phyloP scores from a whole-genome alignment of 1,140 invertebrate genomes.

The Diachasmimorpha longicaudata region DNA sequence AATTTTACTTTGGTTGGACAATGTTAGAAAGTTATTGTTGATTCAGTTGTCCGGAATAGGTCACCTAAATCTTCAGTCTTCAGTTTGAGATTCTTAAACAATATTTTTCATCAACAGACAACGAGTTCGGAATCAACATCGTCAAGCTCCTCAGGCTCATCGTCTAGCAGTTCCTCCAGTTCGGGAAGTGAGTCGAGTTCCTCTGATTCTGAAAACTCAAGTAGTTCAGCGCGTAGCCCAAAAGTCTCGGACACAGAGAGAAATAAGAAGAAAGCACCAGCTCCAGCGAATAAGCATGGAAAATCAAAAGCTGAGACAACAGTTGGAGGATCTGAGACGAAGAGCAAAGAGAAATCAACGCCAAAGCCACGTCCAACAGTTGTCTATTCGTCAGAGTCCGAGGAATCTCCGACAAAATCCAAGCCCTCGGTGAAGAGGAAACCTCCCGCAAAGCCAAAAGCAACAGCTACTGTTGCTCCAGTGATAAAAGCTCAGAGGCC shows the following conservation, averaged over 20 bases:
- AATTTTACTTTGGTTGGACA: too few relatives aligned
- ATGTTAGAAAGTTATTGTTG: too few relatives aligned
- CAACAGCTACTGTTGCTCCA: constrained; percentile 60
- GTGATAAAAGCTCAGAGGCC: constrained; percentile 57
- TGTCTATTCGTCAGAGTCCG: constrained; percentile 64
- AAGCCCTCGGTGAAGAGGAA: constrained; percentile 56
- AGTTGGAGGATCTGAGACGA: constrained; percentile 36
- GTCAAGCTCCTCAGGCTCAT: constrained; percentile 70
- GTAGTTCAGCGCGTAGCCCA: constrained; percentile 62
- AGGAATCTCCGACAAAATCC: constrained; percentile 59
- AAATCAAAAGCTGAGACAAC: constrained; percentile 56
- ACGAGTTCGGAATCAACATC: constrained; percentile 71
- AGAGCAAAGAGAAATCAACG: constrained; percentile 51
- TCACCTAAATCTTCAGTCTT: not conserved
- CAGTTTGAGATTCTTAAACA: not conserved
- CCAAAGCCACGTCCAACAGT: constrained; percentile 44
- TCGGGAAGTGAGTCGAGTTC: constrained; percentile 73
- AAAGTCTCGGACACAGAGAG: constrained; percentile 57
- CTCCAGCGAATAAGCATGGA: constrained; percentile 51
- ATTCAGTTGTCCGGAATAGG: too few relatives aligned
- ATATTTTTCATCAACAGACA: constrained; percentile 46
- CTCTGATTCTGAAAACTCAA: constrained; percentile 75
- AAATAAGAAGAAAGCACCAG: constrained; percentile 62
- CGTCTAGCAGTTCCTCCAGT: constrained; percentile 67
- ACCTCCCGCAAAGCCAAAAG: constrained; percentile 65